Evolutionary conservation across 2,888 invertebrate genomes (phyloP).

Genomic region (Orthosia incerta): DNA sequence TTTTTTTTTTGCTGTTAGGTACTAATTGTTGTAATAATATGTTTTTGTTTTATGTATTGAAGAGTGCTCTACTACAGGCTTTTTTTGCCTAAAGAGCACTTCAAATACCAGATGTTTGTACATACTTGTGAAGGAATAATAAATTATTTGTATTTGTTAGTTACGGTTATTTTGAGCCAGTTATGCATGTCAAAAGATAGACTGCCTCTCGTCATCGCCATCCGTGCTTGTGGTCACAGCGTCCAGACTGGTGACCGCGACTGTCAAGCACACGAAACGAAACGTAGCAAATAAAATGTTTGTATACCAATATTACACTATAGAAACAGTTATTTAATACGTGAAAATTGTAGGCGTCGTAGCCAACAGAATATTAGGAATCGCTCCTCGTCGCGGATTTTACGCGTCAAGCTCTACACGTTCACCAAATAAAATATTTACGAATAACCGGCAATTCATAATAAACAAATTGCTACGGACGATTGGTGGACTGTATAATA

Average conservation of each 20-base stretch:
- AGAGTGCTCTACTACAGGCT: too few relatives aligned
- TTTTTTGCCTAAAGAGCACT: too few relatives aligned
- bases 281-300: neutral
- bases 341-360: neutral
- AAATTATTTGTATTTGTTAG: too few relatives aligned
- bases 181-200: neutral
- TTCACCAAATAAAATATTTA: constrained; percentile 1
- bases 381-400: neutral
- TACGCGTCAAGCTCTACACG: neutral
- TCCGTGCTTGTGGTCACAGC: neutral
- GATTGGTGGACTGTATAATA: too few relatives aligned
- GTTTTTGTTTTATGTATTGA: too few relatives aligned
- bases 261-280: constrained; percentile 5
- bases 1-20: too few relatives aligned
- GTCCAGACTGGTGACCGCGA: constrained; percentile 2
- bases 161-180: neutral
- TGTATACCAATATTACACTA: neutral
- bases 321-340: neutral
- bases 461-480: too few relatives aligned
- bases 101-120: too few relatives aligned
- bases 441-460: neutral
- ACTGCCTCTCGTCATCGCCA: neutral
- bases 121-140: too few relatives aligned
- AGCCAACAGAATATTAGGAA: neutral
- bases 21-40: too few relatives aligned